Conservation (phyloP, 2,888 invertebrate genomes). For the Limnephilus auricula region DNA sequence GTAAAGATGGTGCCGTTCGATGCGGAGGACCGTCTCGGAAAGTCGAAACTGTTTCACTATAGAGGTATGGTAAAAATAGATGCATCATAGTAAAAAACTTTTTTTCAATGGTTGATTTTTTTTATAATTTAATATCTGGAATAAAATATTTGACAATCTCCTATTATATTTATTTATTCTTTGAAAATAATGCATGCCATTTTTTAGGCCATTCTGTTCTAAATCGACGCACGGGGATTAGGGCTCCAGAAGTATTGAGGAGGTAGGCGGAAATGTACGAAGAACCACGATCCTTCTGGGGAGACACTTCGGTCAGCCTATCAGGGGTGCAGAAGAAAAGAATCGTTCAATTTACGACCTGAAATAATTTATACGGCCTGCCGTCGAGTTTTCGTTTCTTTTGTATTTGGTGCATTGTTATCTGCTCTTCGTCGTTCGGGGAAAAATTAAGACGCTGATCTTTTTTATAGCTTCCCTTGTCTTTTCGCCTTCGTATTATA, state of each 20-base stretch:
- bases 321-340: constrained; percentile 65
- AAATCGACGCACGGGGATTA: constrained; percentile 55
- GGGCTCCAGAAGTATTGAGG: constrained; percentile 29
- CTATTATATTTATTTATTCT: background rate
- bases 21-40: too few species aligned
- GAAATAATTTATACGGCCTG: constrained; percentile 66
- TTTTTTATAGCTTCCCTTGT: constrained; percentile 46
- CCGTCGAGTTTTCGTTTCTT: constrained; percentile 62
- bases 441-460: constrained; percentile 64
- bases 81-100: too few species aligned
- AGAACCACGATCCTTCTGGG: constrained; percentile 56
- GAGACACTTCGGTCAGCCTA: constrained; percentile 65
- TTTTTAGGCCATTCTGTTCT: background rate
- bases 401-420: constrained; percentile 60
- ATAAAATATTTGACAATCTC: too few species aligned
- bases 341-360: constrained; percentile 66
- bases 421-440: constrained; percentile 20
- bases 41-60: too few species aligned
- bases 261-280: constrained; percentile 59
- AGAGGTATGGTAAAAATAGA: too few species aligned
- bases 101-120: too few species aligned
- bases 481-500: constrained; percentile 39
- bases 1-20: too few species aligned
- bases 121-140: too few species aligned
- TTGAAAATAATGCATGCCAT: too few species aligned